Evolutionary conservation across 2,888 invertebrate species (phyloP), one percentile per base, ranked within the genome.

Genomic region (Poecilobothrus nobilitatus): DNA sequence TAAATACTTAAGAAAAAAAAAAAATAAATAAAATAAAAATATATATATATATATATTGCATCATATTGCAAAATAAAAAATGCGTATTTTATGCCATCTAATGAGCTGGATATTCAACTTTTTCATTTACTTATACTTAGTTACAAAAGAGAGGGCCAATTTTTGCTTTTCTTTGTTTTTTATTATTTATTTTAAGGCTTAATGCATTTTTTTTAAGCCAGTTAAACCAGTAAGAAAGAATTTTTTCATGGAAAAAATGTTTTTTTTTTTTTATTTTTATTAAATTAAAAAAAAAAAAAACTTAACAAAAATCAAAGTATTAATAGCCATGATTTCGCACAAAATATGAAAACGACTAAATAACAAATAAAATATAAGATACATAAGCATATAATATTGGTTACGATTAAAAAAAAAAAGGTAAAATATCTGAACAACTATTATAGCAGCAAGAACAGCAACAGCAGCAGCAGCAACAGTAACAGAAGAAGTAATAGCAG

Each of bases 211-310:
- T n/a, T 53, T 53, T 15, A 53, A 53, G 53, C 53, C 53, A 18
- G 53, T 53, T 53, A 53, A 53, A 53, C 53, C 53, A 53, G 53
- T 53, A 53, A 53, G 18, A 53, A 53, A 18, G 53, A 53, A 53
- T 53, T 53, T 27, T 53, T 53, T 53, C 15, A 53, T 53, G 1
- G 6, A 18, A 53, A 53, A 12, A 15, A 27, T 4, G 5, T 27
- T 2, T 27, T 27, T 27, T 27, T 2, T 27, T 27, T 27, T 27
- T 27, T 27, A 4, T 27, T 18, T 53, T 53, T 53, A 53, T 12
- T 53, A 53, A 53, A 37, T 27, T 41, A 41, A 12, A 12, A 41
- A 41, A 41, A 15, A 53, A 53, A 15, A 18, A 53, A 18, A n/a
- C 7, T 15, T 15, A 53, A 53, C 7, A 18, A 53, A 53, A n/a